Conservation (phyloP, 2,797 vertebrate species). For the Poliocrania exsul region DNA sequence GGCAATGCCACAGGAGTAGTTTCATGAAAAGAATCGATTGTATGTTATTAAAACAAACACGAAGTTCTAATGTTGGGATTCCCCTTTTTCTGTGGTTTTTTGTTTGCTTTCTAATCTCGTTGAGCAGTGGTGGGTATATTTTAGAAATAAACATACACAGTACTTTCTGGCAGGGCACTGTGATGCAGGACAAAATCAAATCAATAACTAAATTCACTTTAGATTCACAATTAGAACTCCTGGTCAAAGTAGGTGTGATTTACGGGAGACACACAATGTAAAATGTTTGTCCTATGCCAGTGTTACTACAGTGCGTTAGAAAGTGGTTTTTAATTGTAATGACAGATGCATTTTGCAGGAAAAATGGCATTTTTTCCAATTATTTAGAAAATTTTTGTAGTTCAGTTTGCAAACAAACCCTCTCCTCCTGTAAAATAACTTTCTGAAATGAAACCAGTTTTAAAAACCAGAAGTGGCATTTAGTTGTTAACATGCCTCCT, state of each 20-base stretch:
- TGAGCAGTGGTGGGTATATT: not conserved
- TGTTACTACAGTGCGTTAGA: not conserved
- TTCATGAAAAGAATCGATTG: not conserved
- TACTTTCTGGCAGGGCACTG: not conserved
- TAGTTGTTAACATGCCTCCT: not conserved
- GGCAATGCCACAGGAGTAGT: not conserved
- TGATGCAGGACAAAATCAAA: not conserved
- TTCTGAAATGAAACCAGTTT: not conserved
- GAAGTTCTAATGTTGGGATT: not conserved
- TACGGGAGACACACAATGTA: not conserved
- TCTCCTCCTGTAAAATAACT: not conserved
- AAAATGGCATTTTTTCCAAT: not conserved
- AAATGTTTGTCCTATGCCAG: accelerated
- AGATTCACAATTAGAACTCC: not conserved
- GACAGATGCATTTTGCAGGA: not conserved
- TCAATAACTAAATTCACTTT: not conserved
- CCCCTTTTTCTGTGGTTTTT: not conserved
- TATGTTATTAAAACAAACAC: not conserved
- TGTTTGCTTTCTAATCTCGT: not conserved
- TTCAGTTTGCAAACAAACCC: not conserved
- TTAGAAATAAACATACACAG: not conserved
- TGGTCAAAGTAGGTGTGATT: not conserved
- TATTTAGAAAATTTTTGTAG: not conserved
- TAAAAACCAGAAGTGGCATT: not conserved
- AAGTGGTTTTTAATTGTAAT: not conserved